These are phyloP conservation scores for Amblyraja radiata DNA, from an alignment of 2,797 vertebrate genomes.

Conservation along the genomic window DNA sequence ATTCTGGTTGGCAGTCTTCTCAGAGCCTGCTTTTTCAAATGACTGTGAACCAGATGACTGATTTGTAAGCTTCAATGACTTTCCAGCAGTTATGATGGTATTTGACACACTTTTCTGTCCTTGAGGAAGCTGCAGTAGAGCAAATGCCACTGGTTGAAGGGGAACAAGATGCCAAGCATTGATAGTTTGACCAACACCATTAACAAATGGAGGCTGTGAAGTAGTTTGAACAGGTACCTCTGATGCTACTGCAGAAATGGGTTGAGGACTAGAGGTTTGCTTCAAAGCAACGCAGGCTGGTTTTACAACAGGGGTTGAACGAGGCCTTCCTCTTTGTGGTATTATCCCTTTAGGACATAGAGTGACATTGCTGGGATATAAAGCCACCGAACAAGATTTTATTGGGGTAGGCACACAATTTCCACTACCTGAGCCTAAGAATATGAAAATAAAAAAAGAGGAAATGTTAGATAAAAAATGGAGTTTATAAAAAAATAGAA, in stretches of 20 bases:
- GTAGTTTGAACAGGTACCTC: slow-evolving; percentile 42
- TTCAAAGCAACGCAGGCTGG: slow-evolving; percentile 38
- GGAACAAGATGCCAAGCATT: slow-evolving; percentile 44
- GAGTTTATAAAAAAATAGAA: accelerated
- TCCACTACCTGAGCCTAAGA: slow-evolving; percentile 58
- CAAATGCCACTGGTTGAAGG: slow-evolving; percentile 55
- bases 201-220: slow-evolving; percentile 51
- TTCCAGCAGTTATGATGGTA: slow-evolving; percentile 53
- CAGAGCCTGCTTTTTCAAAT: too few species aligned
- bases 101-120: slow-evolving; percentile 57
- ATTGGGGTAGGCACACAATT: slow-evolving; percentile 58
- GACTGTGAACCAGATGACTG: background rate
- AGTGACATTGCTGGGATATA: too few species aligned
- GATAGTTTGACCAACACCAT: slow-evolving; percentile 46
- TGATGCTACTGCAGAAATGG: slow-evolving; percentile 54
- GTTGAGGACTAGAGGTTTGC: slow-evolving; percentile 50
- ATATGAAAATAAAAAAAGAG: slow-evolving; percentile 37
- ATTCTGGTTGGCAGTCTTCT: too few species aligned
- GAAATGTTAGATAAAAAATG: slow-evolving; percentile 13
- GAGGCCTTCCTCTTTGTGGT: slow-evolving; percentile 18
- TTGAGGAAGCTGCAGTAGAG: slow-evolving; percentile 56
- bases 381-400: slow-evolving; percentile 46
- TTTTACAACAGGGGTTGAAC: background rate
- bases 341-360: background rate
- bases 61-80: slow-evolving; percentile 57